Evolutionary conservation across 2,888 invertebrate genomes (phyloP).

Genomic region (Chironomus tentans): DNA sequence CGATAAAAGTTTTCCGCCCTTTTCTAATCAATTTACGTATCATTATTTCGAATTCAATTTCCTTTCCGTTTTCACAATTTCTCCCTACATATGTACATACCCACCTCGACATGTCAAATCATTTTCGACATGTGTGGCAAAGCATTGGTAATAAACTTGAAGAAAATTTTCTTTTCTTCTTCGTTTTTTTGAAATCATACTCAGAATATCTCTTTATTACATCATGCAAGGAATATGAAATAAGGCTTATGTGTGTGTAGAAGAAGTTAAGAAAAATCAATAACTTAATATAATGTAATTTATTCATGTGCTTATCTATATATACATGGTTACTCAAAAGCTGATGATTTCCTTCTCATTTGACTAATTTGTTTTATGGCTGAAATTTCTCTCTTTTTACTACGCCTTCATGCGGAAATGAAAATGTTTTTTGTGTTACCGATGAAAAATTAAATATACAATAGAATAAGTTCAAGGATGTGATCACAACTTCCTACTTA

Average conservation of each 20-base stretch:
- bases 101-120: neutral
- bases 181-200: neutral
- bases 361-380: neutral
- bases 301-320: neutral
- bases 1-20: neutral
- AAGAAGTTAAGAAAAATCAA: neutral
- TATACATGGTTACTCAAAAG: neutral
- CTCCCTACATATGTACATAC: too few species aligned
- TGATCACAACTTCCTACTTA: too few species aligned
- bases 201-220: neutral
- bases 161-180: neutral
- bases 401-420: neutral
- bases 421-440: neutral
- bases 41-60: constrained; percentile 26
- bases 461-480: neutral
- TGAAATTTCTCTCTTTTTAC: neutral
- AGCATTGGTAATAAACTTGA: neutral
- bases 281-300: neutral
- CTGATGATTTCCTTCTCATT: constrained; percentile 1
- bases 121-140: neutral
- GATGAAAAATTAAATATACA: too few species aligned
- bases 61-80: neutral
- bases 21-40: constrained; percentile 20
- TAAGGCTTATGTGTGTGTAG: too few species aligned
- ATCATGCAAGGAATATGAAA: too few species aligned